phyloP scores from a whole-genome alignment of 2,113 vertebrate genomes.

The Panurus biarmicus region DNA sequence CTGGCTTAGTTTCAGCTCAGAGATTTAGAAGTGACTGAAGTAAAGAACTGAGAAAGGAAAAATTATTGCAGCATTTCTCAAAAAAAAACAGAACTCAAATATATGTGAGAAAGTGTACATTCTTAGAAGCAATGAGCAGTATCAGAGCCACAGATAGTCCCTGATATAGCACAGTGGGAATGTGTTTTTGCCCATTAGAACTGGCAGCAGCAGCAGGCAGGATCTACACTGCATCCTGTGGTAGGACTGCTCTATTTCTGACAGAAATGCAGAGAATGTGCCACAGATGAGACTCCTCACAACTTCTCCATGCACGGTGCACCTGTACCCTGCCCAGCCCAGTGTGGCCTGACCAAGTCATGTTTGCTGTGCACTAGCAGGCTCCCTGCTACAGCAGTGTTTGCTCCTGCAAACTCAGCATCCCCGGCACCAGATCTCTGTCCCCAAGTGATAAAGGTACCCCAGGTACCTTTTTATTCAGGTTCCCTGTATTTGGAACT shows the following conservation, averaged over 20 bases:
- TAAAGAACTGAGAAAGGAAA: background rate
- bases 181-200: background rate
- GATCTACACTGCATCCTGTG: background rate
- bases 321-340: background rate
- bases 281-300: background rate
- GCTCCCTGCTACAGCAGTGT: background rate
- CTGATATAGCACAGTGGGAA: background rate
- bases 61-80: background rate
- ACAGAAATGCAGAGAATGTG: background rate
- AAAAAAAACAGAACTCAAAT: background rate
- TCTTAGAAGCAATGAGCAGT: background rate
- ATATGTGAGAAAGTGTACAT: background rate
- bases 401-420: background rate
- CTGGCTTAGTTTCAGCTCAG: background rate
- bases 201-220: background rate
- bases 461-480: background rate
- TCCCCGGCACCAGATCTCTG: background rate
- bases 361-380: background rate
- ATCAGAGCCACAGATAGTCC: fast-evolving
- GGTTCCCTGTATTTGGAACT: background rate
- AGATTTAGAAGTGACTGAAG: background rate
- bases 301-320: fast-evolving
- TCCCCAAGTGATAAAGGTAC: background rate
- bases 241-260: background rate
- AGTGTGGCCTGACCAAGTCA: background rate